A percentile compares a stretch with the other conserved stretches of the same genome.
phyloP scores from a whole-genome alignment of 2,888 invertebrate genomes.

The Periphyllus acericola region DNA sequence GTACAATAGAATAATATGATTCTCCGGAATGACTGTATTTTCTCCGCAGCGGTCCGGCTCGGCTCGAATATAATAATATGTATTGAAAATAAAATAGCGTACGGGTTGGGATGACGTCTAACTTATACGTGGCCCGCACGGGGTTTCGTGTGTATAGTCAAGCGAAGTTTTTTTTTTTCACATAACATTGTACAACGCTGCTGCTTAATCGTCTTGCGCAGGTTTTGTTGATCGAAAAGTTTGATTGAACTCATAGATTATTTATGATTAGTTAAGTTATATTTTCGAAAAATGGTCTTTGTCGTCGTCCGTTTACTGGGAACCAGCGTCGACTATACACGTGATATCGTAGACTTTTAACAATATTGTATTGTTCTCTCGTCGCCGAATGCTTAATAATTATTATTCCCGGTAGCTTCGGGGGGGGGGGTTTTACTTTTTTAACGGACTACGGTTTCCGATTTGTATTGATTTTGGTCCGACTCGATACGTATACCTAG shows the following conservation, averaged over 20 bases:
- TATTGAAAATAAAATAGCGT: not conserved
- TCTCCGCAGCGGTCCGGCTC: not conserved
- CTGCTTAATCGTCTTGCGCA: too few relatives aligned
- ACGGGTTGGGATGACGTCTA: not conserved
- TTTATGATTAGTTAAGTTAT: too few relatives aligned
- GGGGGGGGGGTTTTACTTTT: not conserved
- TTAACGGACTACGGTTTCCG: slow-evolving; percentile 34
- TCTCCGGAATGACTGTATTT: not conserved
- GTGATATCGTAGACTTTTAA: not conserved
- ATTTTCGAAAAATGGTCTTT: not conserved
- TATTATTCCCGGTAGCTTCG: not conserved
- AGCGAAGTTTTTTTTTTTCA: not conserved
- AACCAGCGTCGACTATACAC: not conserved
- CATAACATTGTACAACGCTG: too few relatives aligned
- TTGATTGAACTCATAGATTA: too few relatives aligned
- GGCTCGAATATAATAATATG: not conserved
- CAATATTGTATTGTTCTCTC: not conserved
- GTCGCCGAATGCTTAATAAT: not conserved
- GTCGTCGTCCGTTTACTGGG: not conserved
- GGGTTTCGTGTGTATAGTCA: not conserved
- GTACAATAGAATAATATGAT: not conserved
- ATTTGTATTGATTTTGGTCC: slow-evolving; percentile 39
- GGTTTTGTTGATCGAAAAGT: not conserved
- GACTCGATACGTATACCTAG: not conserved
- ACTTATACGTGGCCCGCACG: not conserved